phyloP scores from a whole-genome alignment of 92 coral and sea anemone genomes.

The Micromussa lordhowensis region DNA sequence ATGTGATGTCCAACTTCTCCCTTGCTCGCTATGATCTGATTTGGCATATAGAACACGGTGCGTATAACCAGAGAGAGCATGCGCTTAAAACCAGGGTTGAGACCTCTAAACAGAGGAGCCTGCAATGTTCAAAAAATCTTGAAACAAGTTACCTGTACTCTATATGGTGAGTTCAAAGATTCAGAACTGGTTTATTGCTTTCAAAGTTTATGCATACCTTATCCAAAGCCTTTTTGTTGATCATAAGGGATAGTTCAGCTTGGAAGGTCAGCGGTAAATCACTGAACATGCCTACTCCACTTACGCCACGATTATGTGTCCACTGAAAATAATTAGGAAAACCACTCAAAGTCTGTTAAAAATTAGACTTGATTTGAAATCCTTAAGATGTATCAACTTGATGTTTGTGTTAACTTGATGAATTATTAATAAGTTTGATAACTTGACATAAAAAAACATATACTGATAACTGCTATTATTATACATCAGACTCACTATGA shows the following conservation, averaged over 20 bases:
- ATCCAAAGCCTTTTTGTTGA: constrained; percentile 80
- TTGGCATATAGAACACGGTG: constrained; percentile 87
- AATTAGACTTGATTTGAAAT: not conserved
- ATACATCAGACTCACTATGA: no score
- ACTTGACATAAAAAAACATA: no score
- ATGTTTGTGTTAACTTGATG: no score
- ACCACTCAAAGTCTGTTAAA: not conserved
- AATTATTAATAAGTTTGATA: no score
- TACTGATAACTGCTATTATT: no score
- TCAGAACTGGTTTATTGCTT: not conserved
- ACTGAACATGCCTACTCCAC: constrained; percentile 79
- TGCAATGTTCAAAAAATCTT: constrained; percentile 11
- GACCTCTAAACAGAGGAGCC: constrained; percentile 82
- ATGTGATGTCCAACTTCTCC: constrained; percentile 89
- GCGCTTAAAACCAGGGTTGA: constrained; percentile 79
- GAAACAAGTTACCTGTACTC: not conserved
- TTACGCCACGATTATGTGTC: constrained; percentile 81
- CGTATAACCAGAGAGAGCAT: constrained; percentile 82
- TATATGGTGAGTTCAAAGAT: not conserved
- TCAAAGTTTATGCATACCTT: constrained; percentile 49
- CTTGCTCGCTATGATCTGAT: constrained; percentile 75
- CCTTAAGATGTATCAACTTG: no score
- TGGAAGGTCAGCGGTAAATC: constrained; percentile 88
- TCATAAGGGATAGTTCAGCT: constrained; percentile 83
- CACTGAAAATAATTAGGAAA: constrained; percentile 52